A percentile compares a stretch with the other conserved stretches of the same genome.
Evolutionary conservation across 1,140 invertebrate species (phyloP).

Genomic region (Papilio helenus): DNA sequence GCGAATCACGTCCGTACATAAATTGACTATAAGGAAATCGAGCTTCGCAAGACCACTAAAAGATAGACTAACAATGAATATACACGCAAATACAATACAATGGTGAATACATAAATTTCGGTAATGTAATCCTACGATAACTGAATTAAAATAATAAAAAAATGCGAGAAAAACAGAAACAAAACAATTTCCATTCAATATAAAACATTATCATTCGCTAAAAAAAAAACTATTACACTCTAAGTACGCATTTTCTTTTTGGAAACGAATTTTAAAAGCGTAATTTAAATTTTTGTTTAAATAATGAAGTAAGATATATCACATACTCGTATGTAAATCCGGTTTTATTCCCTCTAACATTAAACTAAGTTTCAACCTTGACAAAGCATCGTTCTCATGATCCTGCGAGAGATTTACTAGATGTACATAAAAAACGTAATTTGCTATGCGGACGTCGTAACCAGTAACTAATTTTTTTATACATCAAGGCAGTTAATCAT

Average conservation of each 20-base stretch:
- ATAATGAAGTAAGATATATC: not conserved
- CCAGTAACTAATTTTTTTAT: not conserved
- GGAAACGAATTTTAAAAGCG: conserved; percentile 12
- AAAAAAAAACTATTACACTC: conserved; percentile 1
- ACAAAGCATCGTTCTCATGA: not conserved
- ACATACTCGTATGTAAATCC: conserved; percentile 20
- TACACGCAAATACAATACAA: conserved; percentile 24
- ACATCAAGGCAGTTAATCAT: not conserved
- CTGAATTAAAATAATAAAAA: conserved; percentile 20
- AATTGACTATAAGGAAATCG: conserved; percentile 32
- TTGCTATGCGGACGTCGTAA: not conserved
- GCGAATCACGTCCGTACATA: conserved; percentile 33
- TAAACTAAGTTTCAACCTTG: conserved; percentile 39
- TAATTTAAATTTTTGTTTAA: not conserved
- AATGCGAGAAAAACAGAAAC: not conserved
- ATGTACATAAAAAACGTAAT: conserved; percentile 22
- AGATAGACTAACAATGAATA: conserved; percentile 32
- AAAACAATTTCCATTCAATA: not conserved
- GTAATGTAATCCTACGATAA: conserved; percentile 18
- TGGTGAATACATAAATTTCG: conserved; percentile 1
- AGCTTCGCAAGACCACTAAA: conserved; percentile 27
- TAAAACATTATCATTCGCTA: not conserved
- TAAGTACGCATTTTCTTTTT: not conserved
- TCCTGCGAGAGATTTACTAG: conserved; percentile 24
- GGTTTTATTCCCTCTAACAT: conserved; percentile 33